Percentiles rank a stretch among this genome's conserved stretches.
Conservation (phyloP, 2,113 vertebrate genomes). For the Urocynchramus pylzowi region DNA sequence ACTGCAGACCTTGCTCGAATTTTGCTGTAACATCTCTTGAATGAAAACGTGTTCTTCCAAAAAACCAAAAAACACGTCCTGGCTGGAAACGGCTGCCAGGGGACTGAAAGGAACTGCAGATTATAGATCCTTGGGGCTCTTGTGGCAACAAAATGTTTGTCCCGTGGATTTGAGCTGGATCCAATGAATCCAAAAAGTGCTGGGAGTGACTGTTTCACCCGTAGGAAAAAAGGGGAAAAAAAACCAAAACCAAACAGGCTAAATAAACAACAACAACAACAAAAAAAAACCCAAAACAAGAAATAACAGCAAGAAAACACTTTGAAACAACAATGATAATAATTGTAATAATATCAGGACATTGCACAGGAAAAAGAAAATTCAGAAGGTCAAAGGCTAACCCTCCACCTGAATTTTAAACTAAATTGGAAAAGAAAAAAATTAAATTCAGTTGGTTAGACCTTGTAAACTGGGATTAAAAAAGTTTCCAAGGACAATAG, state of each 20-base stretch:
- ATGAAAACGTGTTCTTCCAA: neutral
- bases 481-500: neutral
- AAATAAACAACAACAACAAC: too few species aligned
- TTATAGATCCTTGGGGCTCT: neutral
- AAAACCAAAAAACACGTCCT: neutral
- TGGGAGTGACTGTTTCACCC: neutral
- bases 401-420: neutral
- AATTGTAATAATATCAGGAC: neutral
- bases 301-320: neutral
- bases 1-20: neutral
- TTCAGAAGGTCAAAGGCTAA: neutral
- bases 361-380: neutral
- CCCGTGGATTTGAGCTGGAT: neutral
- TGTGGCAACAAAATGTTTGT: constrained; percentile 15
- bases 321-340: neutral
- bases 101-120: neutral
- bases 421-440: neutral
- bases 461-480: neutral
- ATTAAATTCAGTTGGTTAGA: neutral
- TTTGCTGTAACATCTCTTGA: constrained; percentile 12
- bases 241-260: neutral
- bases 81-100: constrained; percentile 3
- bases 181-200: neutral
- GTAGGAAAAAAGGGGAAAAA: neutral
- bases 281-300: neutral